A percentile compares a stretch with the other conserved stretches of the same genome.
Conservation (phyloP, 2,888 invertebrate genomes). For the Drosophila suboccidentalis region DNA sequence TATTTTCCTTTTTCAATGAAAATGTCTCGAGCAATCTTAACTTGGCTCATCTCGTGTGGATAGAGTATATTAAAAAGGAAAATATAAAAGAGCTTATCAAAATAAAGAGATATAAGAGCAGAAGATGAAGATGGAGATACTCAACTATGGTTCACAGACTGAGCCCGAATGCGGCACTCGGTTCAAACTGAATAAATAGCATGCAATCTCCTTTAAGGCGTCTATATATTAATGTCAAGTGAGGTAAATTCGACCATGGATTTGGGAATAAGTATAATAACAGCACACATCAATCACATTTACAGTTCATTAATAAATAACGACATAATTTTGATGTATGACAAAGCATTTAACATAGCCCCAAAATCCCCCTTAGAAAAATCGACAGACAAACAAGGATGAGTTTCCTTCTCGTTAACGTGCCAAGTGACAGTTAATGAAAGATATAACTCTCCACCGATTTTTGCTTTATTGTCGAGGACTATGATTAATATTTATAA, state of each 20-base stretch:
- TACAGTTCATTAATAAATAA: conserved; percentile 75
- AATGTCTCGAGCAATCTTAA: not conserved
- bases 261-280: conserved; percentile 4
- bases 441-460: conserved; percentile 4
- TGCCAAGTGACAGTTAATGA: conserved; percentile 42
- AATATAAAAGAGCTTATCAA: conserved; percentile 5
- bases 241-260: conserved; percentile 38
- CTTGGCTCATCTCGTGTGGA: not conserved
- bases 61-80: conserved; percentile 11
- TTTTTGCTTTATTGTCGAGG: conserved; percentile 13
- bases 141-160: conserved; percentile 16
- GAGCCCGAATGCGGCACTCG: too few species aligned
- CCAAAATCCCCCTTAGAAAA: not conserved
- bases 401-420: conserved; percentile 23
- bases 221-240: conserved; percentile 60
- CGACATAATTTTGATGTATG: conserved; percentile 72
- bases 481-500: conserved; percentile 21
- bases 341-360: conserved; percentile 70
- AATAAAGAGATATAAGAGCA: not conserved
- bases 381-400: not conserved
- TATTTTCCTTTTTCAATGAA: not conserved
- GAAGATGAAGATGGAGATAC: conserved; percentile 7
- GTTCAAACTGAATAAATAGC: conserved; percentile 58
- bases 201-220: conserved; percentile 64
- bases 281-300: conserved; percentile 75